These are phyloP conservation scores for Vidua macroura DNA, from an alignment of 2,113 vertebrate genomes.

Conservation along the genomic window DNA sequence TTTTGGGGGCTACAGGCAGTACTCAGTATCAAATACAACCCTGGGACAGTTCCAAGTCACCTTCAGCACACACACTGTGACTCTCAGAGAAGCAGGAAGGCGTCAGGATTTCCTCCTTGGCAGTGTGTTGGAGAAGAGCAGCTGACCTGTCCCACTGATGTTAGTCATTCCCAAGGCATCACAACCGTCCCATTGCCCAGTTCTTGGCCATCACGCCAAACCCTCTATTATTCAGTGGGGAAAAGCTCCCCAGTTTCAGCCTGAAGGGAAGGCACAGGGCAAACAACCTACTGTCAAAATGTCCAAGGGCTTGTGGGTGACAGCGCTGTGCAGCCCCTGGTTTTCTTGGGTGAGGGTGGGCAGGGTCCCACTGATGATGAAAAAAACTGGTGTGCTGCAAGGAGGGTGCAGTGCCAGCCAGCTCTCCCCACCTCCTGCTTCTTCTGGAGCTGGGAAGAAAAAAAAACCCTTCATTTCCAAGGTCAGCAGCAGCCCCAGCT, in stretches of 20 bases:
- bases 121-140: neutral
- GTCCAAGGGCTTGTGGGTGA: neutral
- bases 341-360: neutral
- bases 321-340: neutral
- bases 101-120: neutral
- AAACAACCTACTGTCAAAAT: neutral
- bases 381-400: neutral
- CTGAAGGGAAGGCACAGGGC: neutral
- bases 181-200: neutral
- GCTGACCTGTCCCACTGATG: neutral
- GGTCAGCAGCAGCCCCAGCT: conserved; percentile 1
- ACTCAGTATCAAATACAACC: neutral
- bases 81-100: neutral
- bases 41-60: neutral
- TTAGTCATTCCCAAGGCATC: neutral
- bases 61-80: neutral
- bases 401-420: neutral
- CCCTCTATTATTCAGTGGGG: neutral
- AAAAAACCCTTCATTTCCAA: neutral
- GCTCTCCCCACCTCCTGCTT: neutral
- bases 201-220: neutral
- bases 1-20: neutral
- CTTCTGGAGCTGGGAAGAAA: neutral
- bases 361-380: neutral
- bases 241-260: neutral